Evolutionary conservation across 2,797 vertebrate species (phyloP), one percentile per base, ranked within the genome.

Genomic region (Sebastes nivosus): DNA sequence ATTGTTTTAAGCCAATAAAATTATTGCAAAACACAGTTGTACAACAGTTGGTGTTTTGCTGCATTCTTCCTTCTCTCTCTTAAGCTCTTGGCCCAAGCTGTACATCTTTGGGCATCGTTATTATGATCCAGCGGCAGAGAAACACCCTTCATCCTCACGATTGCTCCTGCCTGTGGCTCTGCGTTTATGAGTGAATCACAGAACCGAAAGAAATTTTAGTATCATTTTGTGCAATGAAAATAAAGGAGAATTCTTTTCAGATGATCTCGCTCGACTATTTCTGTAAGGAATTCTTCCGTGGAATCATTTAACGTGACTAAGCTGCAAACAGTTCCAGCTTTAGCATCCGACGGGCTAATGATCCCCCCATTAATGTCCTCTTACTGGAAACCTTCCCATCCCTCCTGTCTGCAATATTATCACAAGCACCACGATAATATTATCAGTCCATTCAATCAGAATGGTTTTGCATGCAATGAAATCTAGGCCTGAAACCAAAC

Each of bases 21-120:
- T 38, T 42, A 52, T 76, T 88, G 78, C 80, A 81, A 85, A 90
- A 92, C 80, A 76, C 75, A 76, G 86, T 83, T 86, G 54, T 76
- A 32, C 14, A 75, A 69, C 50, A 72, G 71, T 66, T 80, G 55
- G 72, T 67, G 60, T 25, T 67, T 36, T 75, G 46, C 55, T 77
- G 30, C 50, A 71, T 79, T 86, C 77, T 70, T 83, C 54, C 10
- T 36, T 82, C 14, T 24, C 34, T 67, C 71, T 63, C 72, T 80
- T 75, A 64, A 84, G 52, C 68, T 78, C 71, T 78, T 88, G 74
- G 79, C 67, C 27, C 22, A 18, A 24, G 20, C 10, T 71, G 8
- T 1, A 64, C 38, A 14, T 74, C 55, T 81, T 68, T 55, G 16
- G 25, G 65, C 72, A 80, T 81, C 24, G 83, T 72, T 38, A 14